Conservation (phyloP, 2,113 vertebrate species). For the Sporophila hypoxantha region DNA sequence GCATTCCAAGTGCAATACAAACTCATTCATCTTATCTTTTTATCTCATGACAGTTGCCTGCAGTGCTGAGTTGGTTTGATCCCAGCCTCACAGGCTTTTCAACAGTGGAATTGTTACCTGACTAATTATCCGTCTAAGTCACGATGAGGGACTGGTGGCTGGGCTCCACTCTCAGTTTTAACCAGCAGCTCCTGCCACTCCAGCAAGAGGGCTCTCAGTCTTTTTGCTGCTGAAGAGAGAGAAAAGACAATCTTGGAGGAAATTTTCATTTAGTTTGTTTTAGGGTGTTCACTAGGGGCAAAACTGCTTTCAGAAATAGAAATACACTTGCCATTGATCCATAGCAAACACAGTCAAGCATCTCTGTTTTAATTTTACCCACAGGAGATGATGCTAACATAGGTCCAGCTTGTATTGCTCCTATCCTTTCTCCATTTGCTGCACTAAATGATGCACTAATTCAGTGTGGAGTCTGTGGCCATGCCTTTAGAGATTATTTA, state of each 20-base stretch:
- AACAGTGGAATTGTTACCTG: slow-evolving; percentile 30
- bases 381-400: background rate
- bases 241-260: background rate
- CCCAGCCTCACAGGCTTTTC: slow-evolving; percentile 40
- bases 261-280: background rate
- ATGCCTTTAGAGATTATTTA: background rate
- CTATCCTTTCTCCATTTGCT: background rate
- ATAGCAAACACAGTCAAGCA: background rate
- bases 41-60: slow-evolving; percentile 49
- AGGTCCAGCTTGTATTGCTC: background rate
- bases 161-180: background rate
- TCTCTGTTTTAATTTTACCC: background rate
- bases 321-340: background rate
- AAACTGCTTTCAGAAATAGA: background rate
- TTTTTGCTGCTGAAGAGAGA: background rate
- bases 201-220: background rate
- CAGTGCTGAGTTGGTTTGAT: slow-evolving; percentile 48
- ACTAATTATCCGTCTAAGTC: background rate
- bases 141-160: background rate
- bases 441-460: background rate
- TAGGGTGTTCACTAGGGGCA: background rate
- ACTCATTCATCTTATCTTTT: slow-evolving; percentile 49
- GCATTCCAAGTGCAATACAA: slow-evolving; percentile 32
- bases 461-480: background rate
- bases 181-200: background rate